These are phyloP conservation scores for Drosophila subobscura DNA, from an alignment of 1,140 invertebrate genomes.

Conservation along the genomic window DNA sequence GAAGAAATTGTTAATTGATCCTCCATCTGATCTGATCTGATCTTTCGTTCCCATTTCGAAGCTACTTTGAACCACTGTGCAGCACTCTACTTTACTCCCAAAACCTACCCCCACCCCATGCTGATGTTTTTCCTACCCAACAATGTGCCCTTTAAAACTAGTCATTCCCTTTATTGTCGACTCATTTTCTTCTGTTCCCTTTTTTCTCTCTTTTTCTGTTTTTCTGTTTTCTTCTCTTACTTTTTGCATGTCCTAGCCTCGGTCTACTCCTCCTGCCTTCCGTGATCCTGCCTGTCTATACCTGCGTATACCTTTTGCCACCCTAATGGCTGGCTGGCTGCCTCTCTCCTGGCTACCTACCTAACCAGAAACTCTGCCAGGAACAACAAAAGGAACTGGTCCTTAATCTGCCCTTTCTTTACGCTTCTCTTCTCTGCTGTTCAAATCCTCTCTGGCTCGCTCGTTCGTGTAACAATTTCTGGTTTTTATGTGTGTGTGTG, in stretches of 20 bases:
- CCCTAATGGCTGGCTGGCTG: constrained; percentile 25
- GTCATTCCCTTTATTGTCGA: constrained; percentile 21
- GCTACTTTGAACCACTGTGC: constrained; percentile 32
- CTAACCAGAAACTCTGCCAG: constrained; percentile 6
- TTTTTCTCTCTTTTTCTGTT: constrained; percentile 14
- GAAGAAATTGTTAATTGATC: too few relatives aligned
- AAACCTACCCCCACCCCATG: too few relatives aligned
- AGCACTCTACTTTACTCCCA: constrained; percentile 4
- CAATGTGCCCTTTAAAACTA: constrained; percentile 28
- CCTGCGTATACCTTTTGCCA: constrained; percentile 25
- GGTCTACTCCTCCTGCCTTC: constrained; percentile 31
- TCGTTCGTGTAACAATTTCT: constrained; percentile 64
- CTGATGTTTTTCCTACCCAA: neutral
- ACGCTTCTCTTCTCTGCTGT: constrained; percentile 22
- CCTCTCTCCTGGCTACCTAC: constrained; percentile 28
- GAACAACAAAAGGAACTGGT: constrained; percentile 70
- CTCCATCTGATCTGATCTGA: too few relatives aligned
- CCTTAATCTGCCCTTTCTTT: constrained; percentile 74
- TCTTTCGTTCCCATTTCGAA: neutral
- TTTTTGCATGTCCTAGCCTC: constrained; percentile 41
- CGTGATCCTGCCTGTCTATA: constrained; percentile 1
- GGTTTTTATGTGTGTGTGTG: constrained; percentile 22
- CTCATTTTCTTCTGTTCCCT: constrained; percentile 31
- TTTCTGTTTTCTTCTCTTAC: constrained; percentile 13
- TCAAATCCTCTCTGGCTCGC: constrained; percentile 9